A percentile compares a stretch with the other conserved stretches of the same genome.
These are phyloP conservation scores for Spea hammondii DNA, from an alignment of 2,797 vertebrate species.

Conservation along the genomic window DNA sequence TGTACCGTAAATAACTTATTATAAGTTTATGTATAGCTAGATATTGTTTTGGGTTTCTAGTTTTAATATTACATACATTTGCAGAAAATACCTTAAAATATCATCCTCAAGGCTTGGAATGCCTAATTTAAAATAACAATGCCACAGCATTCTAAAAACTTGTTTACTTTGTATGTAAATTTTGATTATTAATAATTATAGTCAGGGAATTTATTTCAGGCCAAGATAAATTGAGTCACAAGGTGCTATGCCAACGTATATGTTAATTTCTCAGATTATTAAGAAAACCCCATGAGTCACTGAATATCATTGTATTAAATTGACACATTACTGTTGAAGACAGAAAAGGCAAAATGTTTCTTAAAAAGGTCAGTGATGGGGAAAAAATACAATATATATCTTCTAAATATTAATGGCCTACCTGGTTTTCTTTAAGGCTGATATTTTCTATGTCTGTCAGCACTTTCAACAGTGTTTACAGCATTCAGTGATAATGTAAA, in stretches of 20 bases:
- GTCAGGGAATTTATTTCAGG: background rate
- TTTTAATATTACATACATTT: background rate
- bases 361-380: background rate
- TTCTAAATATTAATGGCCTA: too few relatives aligned
- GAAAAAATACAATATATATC: background rate
- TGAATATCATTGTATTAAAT: constrained; percentile 2
- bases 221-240: constrained; percentile 29
- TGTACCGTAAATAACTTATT: too few relatives aligned
- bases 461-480: too few relatives aligned
- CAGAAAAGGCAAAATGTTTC: background rate
- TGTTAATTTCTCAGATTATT: background rate
- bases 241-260: constrained; percentile 13
- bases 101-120: background rate
- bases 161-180: constrained; percentile 40
- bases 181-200: constrained; percentile 4
- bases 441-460: too few relatives aligned
- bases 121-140: background rate
- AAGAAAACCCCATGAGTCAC: constrained; percentile 5
- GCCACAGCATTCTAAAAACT: background rate
- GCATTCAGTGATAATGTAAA: too few relatives aligned
- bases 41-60: background rate
- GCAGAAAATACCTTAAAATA: background rate
- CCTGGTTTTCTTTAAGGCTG: too few relatives aligned
- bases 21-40: too few relatives aligned
- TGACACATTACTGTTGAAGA: background rate